Evolutionary conservation across 2,888 invertebrate genomes (phyloP).

Genomic region (Liodrosophila aerea): DNA sequence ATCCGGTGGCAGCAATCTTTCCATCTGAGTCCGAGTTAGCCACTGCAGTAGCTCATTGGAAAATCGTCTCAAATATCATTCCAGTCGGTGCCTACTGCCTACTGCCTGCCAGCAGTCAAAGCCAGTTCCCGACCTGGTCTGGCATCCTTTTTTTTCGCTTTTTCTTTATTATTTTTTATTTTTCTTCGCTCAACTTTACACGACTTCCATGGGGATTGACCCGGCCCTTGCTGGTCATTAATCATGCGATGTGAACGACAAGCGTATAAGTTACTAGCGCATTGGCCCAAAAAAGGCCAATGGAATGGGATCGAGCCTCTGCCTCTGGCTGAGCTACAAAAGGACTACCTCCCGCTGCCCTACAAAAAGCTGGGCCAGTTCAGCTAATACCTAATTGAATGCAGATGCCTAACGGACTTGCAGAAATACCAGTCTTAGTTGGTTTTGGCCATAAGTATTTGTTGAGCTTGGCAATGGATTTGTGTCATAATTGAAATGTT

Average conservation of each 20-base stretch:
- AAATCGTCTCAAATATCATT: slow-evolving; percentile 67
- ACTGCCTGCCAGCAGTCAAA: neutral
- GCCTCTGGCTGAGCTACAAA: slow-evolving; percentile 35
- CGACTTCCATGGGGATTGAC: slow-evolving; percentile 62
- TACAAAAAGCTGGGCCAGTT: slow-evolving; percentile 15
- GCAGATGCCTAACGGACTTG: slow-evolving; percentile 66
- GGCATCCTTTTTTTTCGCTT: slow-evolving; percentile 48
- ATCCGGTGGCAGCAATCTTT: slow-evolving; percentile 38
- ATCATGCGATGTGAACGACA: slow-evolving; percentile 79
- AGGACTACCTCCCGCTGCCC: too few species aligned
- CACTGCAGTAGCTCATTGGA: slow-evolving; percentile 67
- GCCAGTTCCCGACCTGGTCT: slow-evolving; percentile 21
- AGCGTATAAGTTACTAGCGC: slow-evolving; percentile 75
- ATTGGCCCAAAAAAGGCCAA: slow-evolving; percentile 77
- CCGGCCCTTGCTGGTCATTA: slow-evolving; percentile 81
- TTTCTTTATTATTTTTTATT: slow-evolving; percentile 24
- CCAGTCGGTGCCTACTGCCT: slow-evolving; percentile 14
- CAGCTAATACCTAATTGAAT: slow-evolving; percentile 74
- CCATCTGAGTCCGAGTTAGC: slow-evolving; percentile 34
- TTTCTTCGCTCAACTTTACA: slow-evolving; percentile 29
- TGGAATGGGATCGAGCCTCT: slow-evolving; percentile 48
- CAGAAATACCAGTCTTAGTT: slow-evolving; percentile 68
- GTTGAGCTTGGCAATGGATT: slow-evolving; percentile 59
- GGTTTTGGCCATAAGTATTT: slow-evolving; percentile 42
- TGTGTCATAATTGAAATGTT: slow-evolving; percentile 73